Evolutionary conservation across 2,113 vertebrate species (phyloP).

Genomic region (Oncorhynchus kisutch): DNA sequence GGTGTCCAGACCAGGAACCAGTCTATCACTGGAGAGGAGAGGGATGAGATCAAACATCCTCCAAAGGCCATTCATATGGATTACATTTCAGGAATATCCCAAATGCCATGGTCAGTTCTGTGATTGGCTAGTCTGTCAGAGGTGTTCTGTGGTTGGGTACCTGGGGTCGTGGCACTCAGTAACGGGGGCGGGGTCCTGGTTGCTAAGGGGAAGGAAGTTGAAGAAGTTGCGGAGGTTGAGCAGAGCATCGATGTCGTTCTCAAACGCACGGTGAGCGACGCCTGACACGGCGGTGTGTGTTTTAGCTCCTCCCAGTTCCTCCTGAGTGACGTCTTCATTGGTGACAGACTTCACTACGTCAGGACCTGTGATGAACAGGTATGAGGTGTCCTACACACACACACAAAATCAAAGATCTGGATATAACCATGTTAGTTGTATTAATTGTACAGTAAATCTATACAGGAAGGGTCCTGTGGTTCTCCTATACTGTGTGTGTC

Average conservation of each 20-base stretch:
- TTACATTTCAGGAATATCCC: too few species aligned
- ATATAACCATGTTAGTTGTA: background rate
- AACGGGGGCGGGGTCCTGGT: constrained; percentile 79
- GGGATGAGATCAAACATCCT: background rate
- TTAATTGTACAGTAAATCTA: background rate
- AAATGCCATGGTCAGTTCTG: too few species aligned
- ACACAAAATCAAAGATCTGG: background rate
- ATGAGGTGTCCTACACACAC: constrained; percentile 87
- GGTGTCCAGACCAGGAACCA: constrained; percentile 85
- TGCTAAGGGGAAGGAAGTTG: constrained; percentile 94
- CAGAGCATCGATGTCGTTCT: constrained; percentile 93
- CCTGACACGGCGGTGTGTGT: constrained; percentile 95
- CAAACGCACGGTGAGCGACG: constrained; percentile 93
- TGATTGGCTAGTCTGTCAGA: background rate
- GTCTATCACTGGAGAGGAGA: constrained; percentile 77
- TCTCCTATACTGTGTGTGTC: background rate
- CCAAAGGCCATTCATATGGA: too few species aligned
- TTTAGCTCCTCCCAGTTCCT: constrained; percentile 94
- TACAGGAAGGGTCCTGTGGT: background rate
- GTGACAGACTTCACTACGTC: constrained; percentile 98
- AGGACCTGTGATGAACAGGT: constrained; percentile 96
- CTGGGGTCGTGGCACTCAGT: constrained; percentile 87
- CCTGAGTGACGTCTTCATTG: constrained; percentile 96
- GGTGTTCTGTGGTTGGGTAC: constrained; percentile 54
- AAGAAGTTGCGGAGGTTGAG: constrained; percentile 91